Evolutionary conservation across 2,113 vertebrate species (phyloP).

Genomic region (Telmatochromis brachygnathus): DNA sequence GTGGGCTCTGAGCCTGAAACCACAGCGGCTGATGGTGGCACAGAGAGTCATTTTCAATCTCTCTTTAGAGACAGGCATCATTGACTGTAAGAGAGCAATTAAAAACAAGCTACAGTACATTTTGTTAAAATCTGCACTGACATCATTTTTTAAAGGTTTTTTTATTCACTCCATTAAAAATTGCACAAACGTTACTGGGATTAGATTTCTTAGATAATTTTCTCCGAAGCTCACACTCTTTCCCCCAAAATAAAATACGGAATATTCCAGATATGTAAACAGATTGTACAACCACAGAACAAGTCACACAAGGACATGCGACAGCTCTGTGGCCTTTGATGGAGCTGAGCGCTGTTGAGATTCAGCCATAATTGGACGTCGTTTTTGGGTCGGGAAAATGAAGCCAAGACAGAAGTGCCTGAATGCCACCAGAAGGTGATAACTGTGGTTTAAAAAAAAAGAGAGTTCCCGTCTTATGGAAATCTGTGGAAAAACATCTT

Average conservation of each 20-base stretch:
- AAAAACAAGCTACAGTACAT: not conserved
- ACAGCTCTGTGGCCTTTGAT: not conserved
- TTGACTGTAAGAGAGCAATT: slow-evolving; percentile 27
- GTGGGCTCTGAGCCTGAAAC: slow-evolving; percentile 59
- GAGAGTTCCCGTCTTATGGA: not conserved
- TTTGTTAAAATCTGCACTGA: not conserved
- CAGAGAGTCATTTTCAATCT: slow-evolving; percentile 57
- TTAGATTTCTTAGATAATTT: not conserved
- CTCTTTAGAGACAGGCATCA: slow-evolving; percentile 7
- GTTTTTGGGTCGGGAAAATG: not conserved
- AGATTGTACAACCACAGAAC: not conserved
- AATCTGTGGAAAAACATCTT: not conserved
- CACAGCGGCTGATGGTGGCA: slow-evolving; percentile 51
- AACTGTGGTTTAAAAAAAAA: not conserved
- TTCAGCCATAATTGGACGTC: not conserved
- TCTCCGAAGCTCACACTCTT: not conserved
- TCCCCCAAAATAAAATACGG: not conserved
- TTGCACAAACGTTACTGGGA: not conserved
- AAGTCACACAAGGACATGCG: not conserved
- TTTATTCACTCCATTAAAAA: not conserved
- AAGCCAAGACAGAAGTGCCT: not conserved
- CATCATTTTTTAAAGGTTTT: not conserved
- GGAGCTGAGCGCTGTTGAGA: not conserved
- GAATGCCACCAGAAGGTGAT: not conserved
- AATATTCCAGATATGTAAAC: not conserved